A percentile compares a stretch with the other conserved stretches of the same genome.
phyloP scores from a whole-genome alignment of 2,888 invertebrate genomes.

The Pterostichus madidus region DNA sequence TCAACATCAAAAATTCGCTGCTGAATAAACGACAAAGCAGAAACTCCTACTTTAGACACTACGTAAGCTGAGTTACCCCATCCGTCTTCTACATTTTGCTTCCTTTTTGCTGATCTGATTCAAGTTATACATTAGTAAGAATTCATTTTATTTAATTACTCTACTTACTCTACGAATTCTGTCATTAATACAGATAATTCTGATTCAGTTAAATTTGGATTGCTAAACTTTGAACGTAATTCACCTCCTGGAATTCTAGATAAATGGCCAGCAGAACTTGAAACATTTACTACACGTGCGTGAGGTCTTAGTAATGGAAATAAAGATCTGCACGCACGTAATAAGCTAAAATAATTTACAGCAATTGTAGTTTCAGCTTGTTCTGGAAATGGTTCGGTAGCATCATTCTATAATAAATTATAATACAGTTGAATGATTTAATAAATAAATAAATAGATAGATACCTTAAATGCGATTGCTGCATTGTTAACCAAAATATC shows the following conservation, averaged over 20 bases:
- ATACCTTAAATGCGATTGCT: constrained; percentile 83
- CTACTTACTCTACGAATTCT: constrained; percentile 83
- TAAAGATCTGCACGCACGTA: constrained; percentile 83
- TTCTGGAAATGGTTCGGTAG: constrained; percentile 81
- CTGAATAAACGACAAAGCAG: constrained; percentile 84
- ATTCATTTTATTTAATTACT: constrained; percentile 6
- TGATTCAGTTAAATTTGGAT: constrained; percentile 80
- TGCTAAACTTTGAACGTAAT: constrained; percentile 80
- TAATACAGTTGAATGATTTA: constrained; percentile 55
- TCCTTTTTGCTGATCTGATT: constrained; percentile 59
- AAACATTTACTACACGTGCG: constrained; percentile 88
- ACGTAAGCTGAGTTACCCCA: constrained; percentile 84
- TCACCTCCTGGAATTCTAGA: constrained; percentile 81
- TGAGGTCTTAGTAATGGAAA: constrained; percentile 86
- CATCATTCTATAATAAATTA: constrained; percentile 73
- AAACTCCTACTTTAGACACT: constrained; percentile 87
- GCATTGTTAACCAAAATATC: constrained; percentile 89
- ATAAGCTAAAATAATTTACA: constrained; percentile 85
- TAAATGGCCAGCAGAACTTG: constrained; percentile 84
- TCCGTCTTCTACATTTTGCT: constrained; percentile 75
- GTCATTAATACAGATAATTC: constrained; percentile 82
- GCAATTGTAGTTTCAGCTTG: constrained; percentile 86
- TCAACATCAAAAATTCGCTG: constrained; percentile 81
- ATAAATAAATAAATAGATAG: not conserved
- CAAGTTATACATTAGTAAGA: constrained; percentile 7